Base-by-base conservation (phyloP, 2,113 vertebrate genomes). In the Morone saxatilis region DNA sequence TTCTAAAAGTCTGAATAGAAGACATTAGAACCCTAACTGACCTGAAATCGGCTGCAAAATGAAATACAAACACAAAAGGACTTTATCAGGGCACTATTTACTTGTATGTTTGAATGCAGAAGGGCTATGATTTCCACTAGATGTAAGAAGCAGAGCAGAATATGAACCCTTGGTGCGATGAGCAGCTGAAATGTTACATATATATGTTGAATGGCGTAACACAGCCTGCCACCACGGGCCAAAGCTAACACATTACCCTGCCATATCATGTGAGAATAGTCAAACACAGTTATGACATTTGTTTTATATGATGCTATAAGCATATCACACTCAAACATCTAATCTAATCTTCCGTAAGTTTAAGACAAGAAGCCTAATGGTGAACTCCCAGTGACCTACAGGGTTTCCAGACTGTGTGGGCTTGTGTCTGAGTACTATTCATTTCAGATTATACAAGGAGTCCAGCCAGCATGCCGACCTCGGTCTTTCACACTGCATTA, bases 101-200 rank as follows among this genome's bases (percentile, higher is more conserved):
- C 19, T 51, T 38, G 22, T 40, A 63, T 17, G 31, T 31, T 31
- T 31, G 25, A 68, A 53, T 38, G 12, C 10, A 45, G 65, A 60
- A 40, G 7, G 31, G 9, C 7, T 43, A 3, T 45, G 36, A 76
- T 48, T 67, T 73, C 14, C 12, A 40, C 41, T 4, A 51, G 57
- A 80, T 61, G 45, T 65, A 11, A 63, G 67, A 48, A 40, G 53
- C 38, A 69, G 25, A 50, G 53, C 17, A 69, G 61, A 86, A 86
- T 81, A 76, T 86, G 56, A 67, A 83, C 50, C 70, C 71, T 57
- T 22, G 7, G 81, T 89, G 85, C 50, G 81, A 92, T 70, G 22
- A 68, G 54, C 71, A 47, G 53, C 68, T 70, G 54, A 88, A 81
- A 75, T 84, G 11, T 78, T 57, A 74, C 88, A 91, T 76, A 53